Evolutionary conservation across 2,113 vertebrate species (phyloP).

Genomic region (Pipra filicauda): DNA sequence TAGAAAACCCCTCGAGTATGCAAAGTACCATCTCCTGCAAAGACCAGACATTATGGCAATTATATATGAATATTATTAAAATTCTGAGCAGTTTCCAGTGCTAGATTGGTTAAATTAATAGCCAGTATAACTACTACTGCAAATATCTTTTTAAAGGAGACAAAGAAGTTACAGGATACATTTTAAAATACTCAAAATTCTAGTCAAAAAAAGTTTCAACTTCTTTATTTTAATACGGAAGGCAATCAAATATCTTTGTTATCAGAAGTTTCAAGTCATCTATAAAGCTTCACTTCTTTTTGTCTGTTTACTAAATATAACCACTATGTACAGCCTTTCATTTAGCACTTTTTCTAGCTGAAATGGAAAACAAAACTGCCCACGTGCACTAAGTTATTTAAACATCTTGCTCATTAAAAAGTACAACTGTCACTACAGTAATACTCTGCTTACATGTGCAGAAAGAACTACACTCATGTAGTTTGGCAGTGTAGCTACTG

Average conservation of each 20-base stretch:
- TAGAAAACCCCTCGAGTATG: neutral
- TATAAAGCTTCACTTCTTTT: neutral
- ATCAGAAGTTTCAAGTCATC: neutral
- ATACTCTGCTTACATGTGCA: neutral
- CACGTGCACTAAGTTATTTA: neutral
- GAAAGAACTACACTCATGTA: neutral
- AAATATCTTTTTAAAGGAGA: constrained; percentile 1
- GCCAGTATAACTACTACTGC: neutral
- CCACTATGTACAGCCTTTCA: neutral
- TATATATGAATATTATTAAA: constrained; percentile 30
- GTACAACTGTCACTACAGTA: neutral
- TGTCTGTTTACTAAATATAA: neutral
- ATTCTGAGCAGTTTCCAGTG: neutral
- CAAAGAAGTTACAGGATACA: neutral
- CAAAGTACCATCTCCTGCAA: constrained; percentile 33
- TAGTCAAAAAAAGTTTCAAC: neutral
- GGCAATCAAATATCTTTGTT: neutral
- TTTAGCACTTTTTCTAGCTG: neutral
- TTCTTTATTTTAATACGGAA: neutral
- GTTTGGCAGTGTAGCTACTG: neutral
- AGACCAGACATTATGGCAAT: constrained; percentile 43
- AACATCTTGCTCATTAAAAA: neutral
- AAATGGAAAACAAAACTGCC: neutral
- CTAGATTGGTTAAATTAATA: neutral
- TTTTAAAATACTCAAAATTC: neutral